Base-by-base conservation (phyloP, 2,797 vertebrate species). In the Manis javanica region DNA sequence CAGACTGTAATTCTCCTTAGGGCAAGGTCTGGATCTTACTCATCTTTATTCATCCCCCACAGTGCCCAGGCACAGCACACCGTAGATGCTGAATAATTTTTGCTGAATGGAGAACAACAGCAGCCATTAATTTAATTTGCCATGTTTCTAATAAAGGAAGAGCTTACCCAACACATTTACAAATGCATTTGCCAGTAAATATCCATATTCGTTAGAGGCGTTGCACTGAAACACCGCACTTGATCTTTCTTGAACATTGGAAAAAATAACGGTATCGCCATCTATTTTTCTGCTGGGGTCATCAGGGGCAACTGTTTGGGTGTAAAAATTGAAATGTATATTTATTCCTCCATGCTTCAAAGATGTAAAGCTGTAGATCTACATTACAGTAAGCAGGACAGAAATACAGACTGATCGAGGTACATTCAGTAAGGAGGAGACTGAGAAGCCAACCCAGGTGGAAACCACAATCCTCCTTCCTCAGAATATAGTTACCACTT, bases 141-240 rank as follows among this genome's bases (percentile, higher is more conserved):
- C 78, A 23, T 31, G 2, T 59, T 42, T 89, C 71, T 77, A 89
- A 89, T 89, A 92, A 79, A 92, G 46, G 19, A 13, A 94, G 14
- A 88, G 98, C 99, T 99, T 98, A 99, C 99, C 99, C 78, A 99
- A 98, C 83, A 99, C 99, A 69, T 99, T 99, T 91, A 99, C 99
- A 96, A 99, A 99, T 46, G 99, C 99, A 3, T 99, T 99, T 98
- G 99, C 98, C 94, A 99, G 98, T 87, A 99, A 98, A 97, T 99
- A 99, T 63, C 99, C 99, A 18, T 99, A 99, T 66, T 99, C 98
- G 75, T 99, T 99, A 88, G 99, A 99, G 78, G 99, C 98, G 61
- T 99, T 99, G 97, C 99, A 99, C 97, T 99, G 99, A 98, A 99
- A 99, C 49, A 99, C 99, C 0, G 99, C 99, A 63, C 99, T 99